Conservation (phyloP, 2,888 invertebrate genomes). For the Lamellibrachia satsuma region DNA sequence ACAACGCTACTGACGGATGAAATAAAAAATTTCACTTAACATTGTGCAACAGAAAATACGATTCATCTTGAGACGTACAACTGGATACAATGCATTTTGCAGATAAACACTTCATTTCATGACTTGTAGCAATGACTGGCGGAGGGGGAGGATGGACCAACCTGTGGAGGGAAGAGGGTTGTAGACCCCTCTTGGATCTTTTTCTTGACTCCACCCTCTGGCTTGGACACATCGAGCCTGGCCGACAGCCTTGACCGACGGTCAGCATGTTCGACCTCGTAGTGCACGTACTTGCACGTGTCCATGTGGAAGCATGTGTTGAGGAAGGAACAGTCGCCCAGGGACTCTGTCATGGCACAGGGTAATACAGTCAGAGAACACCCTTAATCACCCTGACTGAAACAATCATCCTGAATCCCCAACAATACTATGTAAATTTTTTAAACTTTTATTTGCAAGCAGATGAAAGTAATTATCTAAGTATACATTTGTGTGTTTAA, state of each 20-base stretch:
- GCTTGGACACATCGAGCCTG: constrained; percentile 44
- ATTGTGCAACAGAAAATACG: too few species aligned
- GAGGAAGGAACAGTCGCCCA: constrained; percentile 96
- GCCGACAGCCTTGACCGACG: not conserved
- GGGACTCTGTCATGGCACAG: constrained; percentile 71
- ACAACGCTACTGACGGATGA: too few species aligned
- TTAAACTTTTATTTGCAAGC: not conserved
- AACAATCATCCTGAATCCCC: not conserved
- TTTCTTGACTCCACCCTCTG: constrained; percentile 29
- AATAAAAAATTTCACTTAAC: too few species aligned
- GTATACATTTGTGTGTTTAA: not conserved
- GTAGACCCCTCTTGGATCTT: constrained; percentile 46
- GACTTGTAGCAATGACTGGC: too few species aligned
- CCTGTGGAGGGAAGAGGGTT: constrained; percentile 63
- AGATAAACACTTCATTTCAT: too few species aligned
- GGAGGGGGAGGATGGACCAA: constrained; percentile 28
- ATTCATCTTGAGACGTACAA: too few species aligned
- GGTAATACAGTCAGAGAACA: not conserved
- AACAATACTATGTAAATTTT: not conserved
- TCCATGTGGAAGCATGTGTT: constrained; percentile 99
- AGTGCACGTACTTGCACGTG: constrained; percentile 97
- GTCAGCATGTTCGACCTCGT: constrained; percentile 82
- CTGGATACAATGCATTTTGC: too few species aligned
- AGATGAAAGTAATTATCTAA: not conserved
- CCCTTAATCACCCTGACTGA: not conserved